Evolutionary conservation across 2,113 vertebrate genomes (phyloP).

Genomic region (Edolisoma coerulescens): DNA sequence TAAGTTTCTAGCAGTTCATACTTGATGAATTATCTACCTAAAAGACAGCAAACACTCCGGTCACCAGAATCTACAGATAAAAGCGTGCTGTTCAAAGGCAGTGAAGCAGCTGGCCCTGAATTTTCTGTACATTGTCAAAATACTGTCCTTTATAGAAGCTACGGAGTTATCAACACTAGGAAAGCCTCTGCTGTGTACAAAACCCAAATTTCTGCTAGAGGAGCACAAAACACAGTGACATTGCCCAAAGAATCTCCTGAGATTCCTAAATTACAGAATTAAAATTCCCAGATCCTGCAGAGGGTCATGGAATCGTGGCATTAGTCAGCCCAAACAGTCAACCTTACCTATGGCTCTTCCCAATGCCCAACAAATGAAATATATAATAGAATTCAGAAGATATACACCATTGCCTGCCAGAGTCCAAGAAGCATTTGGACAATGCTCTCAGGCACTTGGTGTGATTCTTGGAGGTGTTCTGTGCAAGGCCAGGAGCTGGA

Average conservation of each 20-base stretch:
- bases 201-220: not conserved
- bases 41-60: not conserved
- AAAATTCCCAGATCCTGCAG: not conserved
- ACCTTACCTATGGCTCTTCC: not conserved
- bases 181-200: not conserved
- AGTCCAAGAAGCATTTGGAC: not conserved
- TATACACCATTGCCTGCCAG: not conserved
- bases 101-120: not conserved
- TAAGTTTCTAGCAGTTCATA: not conserved
- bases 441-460: not conserved
- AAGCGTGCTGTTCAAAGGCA: not conserved
- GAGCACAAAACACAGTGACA: not conserved
- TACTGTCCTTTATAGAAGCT: not conserved
- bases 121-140: not conserved
- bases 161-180: not conserved
- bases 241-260: not conserved
- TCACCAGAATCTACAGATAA: not conserved
- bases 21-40: not conserved
- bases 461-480: not conserved
- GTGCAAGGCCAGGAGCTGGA: not conserved
- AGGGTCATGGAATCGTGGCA: not conserved
- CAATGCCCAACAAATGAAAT: not conserved
- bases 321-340: not conserved
- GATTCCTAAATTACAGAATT: not conserved
- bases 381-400: not conserved